Evolutionary conservation across 1,140 invertebrate genomes (phyloP), one percentile per base, ranked within the genome.

Genomic region (Ditylenchus dipsaci): DNA sequence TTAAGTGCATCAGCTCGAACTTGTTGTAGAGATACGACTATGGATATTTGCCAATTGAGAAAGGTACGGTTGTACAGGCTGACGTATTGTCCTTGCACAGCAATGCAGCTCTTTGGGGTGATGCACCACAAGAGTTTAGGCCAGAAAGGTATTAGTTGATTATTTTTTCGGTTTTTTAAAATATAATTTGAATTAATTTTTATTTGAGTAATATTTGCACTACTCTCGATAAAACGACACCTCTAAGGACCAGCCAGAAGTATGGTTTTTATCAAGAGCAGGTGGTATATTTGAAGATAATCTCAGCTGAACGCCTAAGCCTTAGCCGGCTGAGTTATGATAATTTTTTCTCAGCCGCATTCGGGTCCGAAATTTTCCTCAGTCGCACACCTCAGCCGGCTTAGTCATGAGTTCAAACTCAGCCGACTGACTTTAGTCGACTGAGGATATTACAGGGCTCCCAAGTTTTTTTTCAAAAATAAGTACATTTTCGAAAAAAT

Each of bases 111-210:
- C 69, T 74, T 56, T 71, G 71, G 71, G 69, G 69, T 11, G 72
- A 75, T 68, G 72, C 75, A 38, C 72, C 69, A 29, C 61, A 71
- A 3, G 57, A 68, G 1, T 71, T 71, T 30, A 11, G 26, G n/a
- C 69, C 69, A 17, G 69, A 71, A 15, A 72, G 69, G 72, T 71
- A n/a, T n/a, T n/a, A n/a, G n/a, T n/a, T n/a, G n/a, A n/a, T n/a
- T n/a, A n/a, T n/a, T 38, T 5, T 1, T 61, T 47, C 27, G n/a
- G 7, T 33, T 21, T 53, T 21, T 26, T 53, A 26, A 15, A 3
- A 53, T 38, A 5, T 38, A 38, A 38, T 5, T 3, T 38, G 3
- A 38, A 5, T 38, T 38, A 53, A 5, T 7, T 1, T 3, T 8
- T 7, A 53, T 53, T 53, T 19, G 3, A 53, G 15, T 5, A 53